Evolutionary conservation across 2,113 vertebrate genomes (phyloP).

Genomic region (Lepus americanus): DNA sequence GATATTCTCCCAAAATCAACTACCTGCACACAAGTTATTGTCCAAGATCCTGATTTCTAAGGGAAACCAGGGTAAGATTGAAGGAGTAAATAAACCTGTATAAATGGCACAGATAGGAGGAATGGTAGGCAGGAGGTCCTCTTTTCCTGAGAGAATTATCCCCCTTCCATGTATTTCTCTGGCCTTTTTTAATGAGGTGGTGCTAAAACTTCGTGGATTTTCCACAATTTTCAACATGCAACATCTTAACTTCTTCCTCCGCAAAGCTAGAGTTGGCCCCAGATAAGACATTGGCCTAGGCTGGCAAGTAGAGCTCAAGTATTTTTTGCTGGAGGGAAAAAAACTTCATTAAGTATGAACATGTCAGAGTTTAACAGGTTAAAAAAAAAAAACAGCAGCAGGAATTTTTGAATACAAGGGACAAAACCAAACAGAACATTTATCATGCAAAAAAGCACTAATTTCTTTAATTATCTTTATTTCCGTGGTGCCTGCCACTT

Average conservation of each 20-base stretch:
- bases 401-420: neutral
- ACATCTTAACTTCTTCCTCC: conserved; percentile 6
- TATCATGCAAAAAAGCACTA: neutral
- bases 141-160: neutral
- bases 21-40: neutral
- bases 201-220: conserved; percentile 17
- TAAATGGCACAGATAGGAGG: neutral
- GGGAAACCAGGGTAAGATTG: neutral
- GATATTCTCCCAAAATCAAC: neutral
- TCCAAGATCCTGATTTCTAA: neutral
- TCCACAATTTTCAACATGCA: conserved; percentile 2
- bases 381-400: conserved; percentile 27
- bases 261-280: neutral
- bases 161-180: neutral
- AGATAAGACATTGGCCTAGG: neutral
- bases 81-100: neutral
- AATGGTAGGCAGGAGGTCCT: neutral
- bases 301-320: neutral
- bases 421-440: neutral
- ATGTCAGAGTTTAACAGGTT: neutral
- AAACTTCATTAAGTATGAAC: neutral
- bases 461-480: neutral
- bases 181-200: neutral
- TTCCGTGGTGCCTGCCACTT: neutral
- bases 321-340: conserved; percentile 11